These are phyloP conservation scores for Catamblyrhynchus diadema DNA, from an alignment of 2,797 vertebrate genomes.

Conservation along the genomic window DNA sequence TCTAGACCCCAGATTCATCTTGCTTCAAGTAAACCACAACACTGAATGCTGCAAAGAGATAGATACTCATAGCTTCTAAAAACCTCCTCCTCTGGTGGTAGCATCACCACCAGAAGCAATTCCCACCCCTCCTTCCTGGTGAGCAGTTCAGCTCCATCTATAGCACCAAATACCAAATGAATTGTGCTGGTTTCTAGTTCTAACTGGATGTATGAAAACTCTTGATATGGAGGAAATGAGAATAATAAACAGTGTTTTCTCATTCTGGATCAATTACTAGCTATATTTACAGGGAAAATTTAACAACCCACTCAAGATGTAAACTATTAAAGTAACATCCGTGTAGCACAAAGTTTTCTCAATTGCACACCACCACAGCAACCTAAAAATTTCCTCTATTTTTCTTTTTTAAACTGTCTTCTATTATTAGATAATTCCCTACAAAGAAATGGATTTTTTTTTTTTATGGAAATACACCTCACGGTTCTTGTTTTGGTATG, in stretches of 20 bases:
- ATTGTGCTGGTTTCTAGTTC: not conserved
- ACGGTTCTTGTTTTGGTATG: not conserved
- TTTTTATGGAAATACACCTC: not conserved
- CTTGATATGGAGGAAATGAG: not conserved
- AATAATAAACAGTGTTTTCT: not conserved
- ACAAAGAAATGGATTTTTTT: not conserved
- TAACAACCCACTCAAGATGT: not conserved
- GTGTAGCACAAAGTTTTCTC: not conserved
- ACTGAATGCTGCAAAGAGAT: not conserved
- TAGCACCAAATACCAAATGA: not conserved
- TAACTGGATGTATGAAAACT: not conserved
- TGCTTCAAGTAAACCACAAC: constrained; percentile 6
- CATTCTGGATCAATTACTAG: not conserved
- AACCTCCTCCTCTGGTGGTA: not conserved
- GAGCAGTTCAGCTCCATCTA: not conserved
- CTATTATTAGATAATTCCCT: not conserved
- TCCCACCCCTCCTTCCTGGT: not conserved
- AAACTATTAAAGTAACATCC: not conserved
- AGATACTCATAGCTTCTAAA: not conserved
- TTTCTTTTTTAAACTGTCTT: not conserved
- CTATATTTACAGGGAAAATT: not conserved
- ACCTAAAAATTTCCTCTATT: not conserved
- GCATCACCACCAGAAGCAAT: not conserved
- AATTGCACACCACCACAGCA: not conserved
- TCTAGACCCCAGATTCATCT: not conserved